Conservation (phyloP, 2,797 vertebrate genomes). For the Sphaeramia orbicularis region DNA sequence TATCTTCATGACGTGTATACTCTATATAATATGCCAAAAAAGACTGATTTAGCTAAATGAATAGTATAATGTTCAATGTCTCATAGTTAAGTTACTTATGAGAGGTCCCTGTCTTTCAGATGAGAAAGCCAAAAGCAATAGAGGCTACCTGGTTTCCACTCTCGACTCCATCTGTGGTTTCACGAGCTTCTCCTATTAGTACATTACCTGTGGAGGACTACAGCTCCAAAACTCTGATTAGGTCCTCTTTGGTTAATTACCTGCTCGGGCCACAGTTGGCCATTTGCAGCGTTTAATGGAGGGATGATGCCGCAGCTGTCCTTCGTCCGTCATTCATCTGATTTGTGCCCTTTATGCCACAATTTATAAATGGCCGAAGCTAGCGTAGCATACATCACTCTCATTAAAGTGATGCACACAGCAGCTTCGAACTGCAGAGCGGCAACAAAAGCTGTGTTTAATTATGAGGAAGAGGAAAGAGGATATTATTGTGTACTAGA, state of each 20-base stretch:
- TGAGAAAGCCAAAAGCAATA: conserved; percentile 51
- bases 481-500: conserved; percentile 51
- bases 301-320: conserved; percentile 78
- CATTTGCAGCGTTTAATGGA: conserved; percentile 83
- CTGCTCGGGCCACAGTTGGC: conserved; percentile 77
- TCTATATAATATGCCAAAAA: conserved; percentile 5
- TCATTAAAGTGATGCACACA: conserved; percentile 72
- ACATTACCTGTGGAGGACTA: conserved; percentile 71
- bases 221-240: conserved; percentile 79
- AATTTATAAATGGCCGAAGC: conserved; percentile 79
- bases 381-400: conserved; percentile 75
- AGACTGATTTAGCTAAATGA: neutral
- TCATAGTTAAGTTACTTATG: conserved; percentile 1
- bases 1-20: neutral
- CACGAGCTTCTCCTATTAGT: conserved; percentile 66
- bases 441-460: conserved; percentile 60
- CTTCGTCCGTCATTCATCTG: conserved; percentile 81
- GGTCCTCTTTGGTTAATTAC: conserved; percentile 83
- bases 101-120: conserved; percentile 11
- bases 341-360: conserved; percentile 78
- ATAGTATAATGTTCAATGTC: neutral
- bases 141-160: conserved; percentile 50
- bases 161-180: conserved; percentile 58
- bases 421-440: conserved; percentile 49
- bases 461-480: conserved; percentile 50